Conservation (phyloP, 1,140 invertebrate genomes). For the Coptotermes formosanus region DNA sequence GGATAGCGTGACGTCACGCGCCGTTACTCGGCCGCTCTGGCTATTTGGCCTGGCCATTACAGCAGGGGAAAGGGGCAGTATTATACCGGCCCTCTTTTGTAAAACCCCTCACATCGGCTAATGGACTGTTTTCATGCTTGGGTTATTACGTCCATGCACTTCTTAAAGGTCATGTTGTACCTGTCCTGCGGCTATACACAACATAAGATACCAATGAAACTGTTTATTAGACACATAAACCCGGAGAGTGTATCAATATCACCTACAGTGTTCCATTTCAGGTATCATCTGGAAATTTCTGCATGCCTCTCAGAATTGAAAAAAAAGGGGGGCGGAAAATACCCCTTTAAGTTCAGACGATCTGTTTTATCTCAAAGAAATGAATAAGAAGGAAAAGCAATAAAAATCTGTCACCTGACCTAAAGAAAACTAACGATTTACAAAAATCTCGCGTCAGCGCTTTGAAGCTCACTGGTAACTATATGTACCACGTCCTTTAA, state of each 20-base stretch:
- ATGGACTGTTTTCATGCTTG: conserved; percentile 27
- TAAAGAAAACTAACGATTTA: no score
- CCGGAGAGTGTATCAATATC: neutral
- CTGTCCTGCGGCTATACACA: neutral
- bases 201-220: neutral
- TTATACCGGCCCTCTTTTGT: neutral
- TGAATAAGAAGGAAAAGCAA: no score
- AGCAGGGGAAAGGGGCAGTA: neutral
- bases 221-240: neutral
- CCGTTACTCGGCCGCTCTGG: conserved; percentile 22
- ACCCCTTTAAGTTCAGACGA: neutral
- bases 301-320: no score
- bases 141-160: conserved; percentile 3
- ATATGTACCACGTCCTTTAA: no score
- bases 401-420: no score
- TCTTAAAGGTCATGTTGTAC: conserved; percentile 5
- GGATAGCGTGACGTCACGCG: conserved; percentile 29
- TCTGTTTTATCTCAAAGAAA: no score
- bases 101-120: conserved; percentile 13
- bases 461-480: no score
- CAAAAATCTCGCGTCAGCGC: no score
- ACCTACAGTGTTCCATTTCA: neutral
- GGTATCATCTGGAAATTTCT: neutral
- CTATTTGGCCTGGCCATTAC: conserved; percentile 22
- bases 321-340: no score